phyloP scores from a whole-genome alignment of 2,797 vertebrate genomes.

The Mareca penelope region DNA sequence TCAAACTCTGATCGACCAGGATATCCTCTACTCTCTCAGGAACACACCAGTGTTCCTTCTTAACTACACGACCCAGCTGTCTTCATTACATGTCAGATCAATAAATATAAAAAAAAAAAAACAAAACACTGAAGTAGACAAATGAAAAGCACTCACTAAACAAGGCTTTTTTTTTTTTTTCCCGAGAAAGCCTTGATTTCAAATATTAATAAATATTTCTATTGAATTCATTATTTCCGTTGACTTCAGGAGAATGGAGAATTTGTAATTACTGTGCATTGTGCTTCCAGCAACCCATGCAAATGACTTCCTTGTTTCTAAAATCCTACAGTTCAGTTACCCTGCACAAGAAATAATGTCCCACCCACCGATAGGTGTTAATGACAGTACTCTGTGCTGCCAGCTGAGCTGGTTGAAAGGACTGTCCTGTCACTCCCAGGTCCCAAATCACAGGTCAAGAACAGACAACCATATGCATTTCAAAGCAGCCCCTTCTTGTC shows the following conservation, averaged over 20 bases:
- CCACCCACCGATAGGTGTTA: not conserved
- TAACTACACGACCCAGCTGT: not conserved
- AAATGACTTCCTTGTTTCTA: not conserved
- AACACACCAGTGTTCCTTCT: not conserved
- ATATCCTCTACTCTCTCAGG: not conserved
- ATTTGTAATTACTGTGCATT: not conserved
- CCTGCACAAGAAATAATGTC: not conserved
- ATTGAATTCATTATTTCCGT: not conserved
- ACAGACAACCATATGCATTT: not conserved
- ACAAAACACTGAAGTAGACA: slow-evolving; percentile 24
- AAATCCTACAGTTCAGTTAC: not conserved
- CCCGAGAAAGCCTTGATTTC: not conserved
- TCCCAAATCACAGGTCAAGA: not conserved
- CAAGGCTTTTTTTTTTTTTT: not conserved
- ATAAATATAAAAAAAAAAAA: slow-evolving; percentile 51
- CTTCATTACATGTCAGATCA: slow-evolving; percentile 50
- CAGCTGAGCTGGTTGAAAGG: not conserved
- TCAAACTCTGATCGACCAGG: not conserved
- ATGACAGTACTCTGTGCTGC: not conserved
- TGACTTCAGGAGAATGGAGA: not conserved
- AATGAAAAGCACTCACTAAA: slow-evolving; percentile 31
- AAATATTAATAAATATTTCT: slow-evolving; percentile 9
- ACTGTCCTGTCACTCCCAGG: not conserved
- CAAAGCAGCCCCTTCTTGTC: not conserved
- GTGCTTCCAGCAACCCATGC: not conserved